A percentile compares a stretch with the other conserved stretches of the same genome.
Evolutionary conservation across 2,888 invertebrate species (phyloP).

Genomic region (Melieria picta): DNA sequence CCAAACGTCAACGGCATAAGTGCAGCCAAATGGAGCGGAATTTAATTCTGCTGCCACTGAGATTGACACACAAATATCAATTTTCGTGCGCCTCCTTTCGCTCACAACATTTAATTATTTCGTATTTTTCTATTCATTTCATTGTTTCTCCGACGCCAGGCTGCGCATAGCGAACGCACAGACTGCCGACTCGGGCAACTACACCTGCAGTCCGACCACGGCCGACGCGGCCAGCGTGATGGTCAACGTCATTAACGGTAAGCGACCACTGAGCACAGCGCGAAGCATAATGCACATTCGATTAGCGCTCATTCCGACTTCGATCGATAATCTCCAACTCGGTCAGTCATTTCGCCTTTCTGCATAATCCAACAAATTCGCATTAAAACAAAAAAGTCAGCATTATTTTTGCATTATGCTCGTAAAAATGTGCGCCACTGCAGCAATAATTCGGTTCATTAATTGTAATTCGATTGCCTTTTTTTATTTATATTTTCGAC

Average conservation of each 20-base stretch:
- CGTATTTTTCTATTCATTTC: neutral
- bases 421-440: neutral
- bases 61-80: too few species aligned
- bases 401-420: neutral
- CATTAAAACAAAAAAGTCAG: conserved; percentile 2
- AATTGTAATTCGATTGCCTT: conserved; percentile 9
- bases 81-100: too few species aligned
- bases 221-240: conserved; percentile 85
- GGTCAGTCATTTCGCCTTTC: neutral
- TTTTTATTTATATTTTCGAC: conserved; percentile 18
- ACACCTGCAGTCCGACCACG: conserved; percentile 88
- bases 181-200: conserved; percentile 85
- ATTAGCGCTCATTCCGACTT: too few species aligned
- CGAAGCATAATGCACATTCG: too few species aligned
- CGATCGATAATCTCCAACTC: too few species aligned
- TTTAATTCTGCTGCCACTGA: too few species aligned
- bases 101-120: neutral
- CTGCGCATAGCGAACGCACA: conserved; percentile 80
- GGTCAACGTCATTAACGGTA: conserved; percentile 90
- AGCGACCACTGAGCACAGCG: conserved; percentile 49
- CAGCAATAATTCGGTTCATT: neutral
- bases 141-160: conserved; percentile 55
- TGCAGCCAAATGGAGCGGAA: too few species aligned
- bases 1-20: too few species aligned
- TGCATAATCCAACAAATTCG: neutral